These are phyloP conservation scores for Nicator chloris DNA, from an alignment of 2,113 vertebrate species.

Conservation along the genomic window DNA sequence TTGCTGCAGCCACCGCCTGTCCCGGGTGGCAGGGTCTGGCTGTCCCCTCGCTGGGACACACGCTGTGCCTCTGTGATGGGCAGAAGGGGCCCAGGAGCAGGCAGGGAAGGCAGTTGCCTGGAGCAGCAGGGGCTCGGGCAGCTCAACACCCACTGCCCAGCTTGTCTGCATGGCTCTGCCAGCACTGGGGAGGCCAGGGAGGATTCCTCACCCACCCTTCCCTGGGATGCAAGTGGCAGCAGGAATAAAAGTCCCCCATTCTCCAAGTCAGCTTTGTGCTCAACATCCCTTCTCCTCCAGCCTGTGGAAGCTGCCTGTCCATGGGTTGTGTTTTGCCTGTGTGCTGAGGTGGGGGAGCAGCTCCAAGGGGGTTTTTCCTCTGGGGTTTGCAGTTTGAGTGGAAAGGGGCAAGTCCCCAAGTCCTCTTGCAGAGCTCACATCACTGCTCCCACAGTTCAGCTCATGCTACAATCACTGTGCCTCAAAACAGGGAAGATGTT, in stretches of 20 bases:
- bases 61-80: not conserved
- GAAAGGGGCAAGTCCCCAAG: too few relatives aligned
- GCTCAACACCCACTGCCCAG: not conserved
- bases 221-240: not conserved
- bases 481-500: not conserved
- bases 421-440: not conserved
- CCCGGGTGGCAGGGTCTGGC: not conserved
- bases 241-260: not conserved
- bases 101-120: not conserved
- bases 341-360: not conserved
- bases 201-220: not conserved
- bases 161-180: not conserved
- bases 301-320: not conserved
- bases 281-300: not conserved
- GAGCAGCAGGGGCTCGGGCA: not conserved
- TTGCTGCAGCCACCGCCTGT: not conserved
- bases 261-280: not conserved
- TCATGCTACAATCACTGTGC: not conserved
- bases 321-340: not conserved
- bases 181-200: not conserved
- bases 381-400: not conserved
- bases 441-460: not conserved
- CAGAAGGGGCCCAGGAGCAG: conserved; percentile 27
- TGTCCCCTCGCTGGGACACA: not conserved
- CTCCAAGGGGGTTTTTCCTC: not conserved